Conservation (phyloP, 2,797 vertebrate genomes). For the Echiichthys vipera region DNA sequence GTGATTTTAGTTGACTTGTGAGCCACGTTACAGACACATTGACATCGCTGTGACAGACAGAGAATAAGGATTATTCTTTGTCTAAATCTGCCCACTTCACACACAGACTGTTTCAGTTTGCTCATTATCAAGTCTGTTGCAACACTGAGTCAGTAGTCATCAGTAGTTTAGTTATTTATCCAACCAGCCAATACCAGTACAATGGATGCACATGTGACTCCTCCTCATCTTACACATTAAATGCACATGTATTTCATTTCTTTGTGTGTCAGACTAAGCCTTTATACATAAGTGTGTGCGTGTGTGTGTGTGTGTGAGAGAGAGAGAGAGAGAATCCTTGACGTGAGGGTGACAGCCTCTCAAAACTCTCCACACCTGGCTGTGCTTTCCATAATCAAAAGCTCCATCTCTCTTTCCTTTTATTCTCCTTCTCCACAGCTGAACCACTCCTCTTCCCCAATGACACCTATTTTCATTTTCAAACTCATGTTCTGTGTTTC, state of each 20-base stretch:
- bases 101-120: not conserved
- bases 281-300: constrained; percentile 27
- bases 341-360: constrained; percentile 36
- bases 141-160: no score
- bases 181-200: not conserved
- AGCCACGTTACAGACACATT: not conserved
- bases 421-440: constrained; percentile 16
- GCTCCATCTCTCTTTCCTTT: constrained; percentile 4
- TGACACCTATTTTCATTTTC: constrained; percentile 27
- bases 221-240: constrained; percentile 8
- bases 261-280: constrained; percentile 26
- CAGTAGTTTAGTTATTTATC: constrained; percentile 30
- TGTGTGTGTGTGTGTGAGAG: not conserved
- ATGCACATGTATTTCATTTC: constrained; percentile 30
- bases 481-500: constrained; percentile 29
- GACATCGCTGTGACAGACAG: not conserved
- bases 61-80: not conserved
- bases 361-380: constrained; percentile 49
- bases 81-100: not conserved
- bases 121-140: constrained; percentile 29
- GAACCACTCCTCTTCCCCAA: constrained; percentile 7
- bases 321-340: not conserved
- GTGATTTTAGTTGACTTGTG: no score
- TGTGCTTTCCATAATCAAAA: constrained; percentile 54
- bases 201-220: not conserved